These are phyloP conservation scores for Capreolus pygargus DNA, from an alignment of 2,113 vertebrate species.

Conservation along the genomic window DNA sequence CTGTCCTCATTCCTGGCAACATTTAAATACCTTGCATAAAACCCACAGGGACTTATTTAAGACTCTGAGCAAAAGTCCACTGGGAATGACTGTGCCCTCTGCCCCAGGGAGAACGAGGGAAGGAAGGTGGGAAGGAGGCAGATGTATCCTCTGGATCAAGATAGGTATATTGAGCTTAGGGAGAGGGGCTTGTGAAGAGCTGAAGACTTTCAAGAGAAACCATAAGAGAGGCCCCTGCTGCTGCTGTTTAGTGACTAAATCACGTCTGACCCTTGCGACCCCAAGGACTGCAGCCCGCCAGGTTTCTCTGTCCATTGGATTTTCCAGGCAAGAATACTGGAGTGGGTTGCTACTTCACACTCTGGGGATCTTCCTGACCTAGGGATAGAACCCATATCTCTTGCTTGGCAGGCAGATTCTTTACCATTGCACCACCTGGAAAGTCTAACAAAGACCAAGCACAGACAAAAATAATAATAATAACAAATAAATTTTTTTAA, in stretches of 20 bases:
- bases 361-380: background rate
- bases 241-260: background rate
- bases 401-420: background rate
- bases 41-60: background rate
- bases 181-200: background rate
- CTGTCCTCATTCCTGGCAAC: background rate
- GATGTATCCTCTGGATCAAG: background rate
- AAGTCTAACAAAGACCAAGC: background rate
- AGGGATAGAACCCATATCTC: background rate
- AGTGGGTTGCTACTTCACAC: background rate
- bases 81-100: background rate
- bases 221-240: background rate
- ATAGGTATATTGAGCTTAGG: background rate
- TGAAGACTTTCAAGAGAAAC: background rate
- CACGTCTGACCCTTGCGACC: background rate
- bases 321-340: background rate
- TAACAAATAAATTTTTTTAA: fast-evolving
- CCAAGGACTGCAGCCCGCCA: background rate
- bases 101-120: background rate
- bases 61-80: background rate
- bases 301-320: background rate
- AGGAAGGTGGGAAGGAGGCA: background rate
- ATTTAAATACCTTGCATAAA: background rate
- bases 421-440: background rate
- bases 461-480: background rate